These are phyloP conservation scores for Sycophila texana DNA, from an alignment of 2,888 invertebrate genomes.

Conservation along the genomic window DNA sequence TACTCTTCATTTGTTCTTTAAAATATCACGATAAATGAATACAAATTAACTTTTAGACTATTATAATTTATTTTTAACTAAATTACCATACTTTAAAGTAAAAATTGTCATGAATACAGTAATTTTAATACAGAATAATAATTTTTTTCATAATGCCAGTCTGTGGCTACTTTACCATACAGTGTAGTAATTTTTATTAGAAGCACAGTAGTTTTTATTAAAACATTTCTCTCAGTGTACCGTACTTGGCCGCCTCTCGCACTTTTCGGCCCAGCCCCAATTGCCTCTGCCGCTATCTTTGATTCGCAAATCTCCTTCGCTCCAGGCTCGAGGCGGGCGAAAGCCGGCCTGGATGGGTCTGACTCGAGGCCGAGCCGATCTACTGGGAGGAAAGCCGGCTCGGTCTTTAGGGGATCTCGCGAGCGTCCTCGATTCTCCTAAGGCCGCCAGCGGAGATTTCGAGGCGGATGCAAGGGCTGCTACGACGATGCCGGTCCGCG, in stretches of 20 bases:
- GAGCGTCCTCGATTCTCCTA: neutral
- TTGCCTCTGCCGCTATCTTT: conserved; percentile 41
- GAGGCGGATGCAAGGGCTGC: neutral
- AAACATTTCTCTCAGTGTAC: too few species aligned
- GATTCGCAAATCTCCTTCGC: conserved; percentile 33
- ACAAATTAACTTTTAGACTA: too few species aligned
- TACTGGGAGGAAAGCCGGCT: conserved; percentile 32
- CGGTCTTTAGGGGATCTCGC: conserved; percentile 36
- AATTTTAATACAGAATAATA: too few species aligned
- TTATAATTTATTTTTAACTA: too few species aligned
- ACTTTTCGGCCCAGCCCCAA: conserved; percentile 12
- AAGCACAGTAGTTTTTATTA: too few species aligned
- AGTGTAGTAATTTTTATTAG: too few species aligned
- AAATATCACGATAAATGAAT: too few species aligned
- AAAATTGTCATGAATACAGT: too few species aligned
- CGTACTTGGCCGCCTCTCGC: neutral
- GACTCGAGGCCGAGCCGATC: conserved; percentile 33
- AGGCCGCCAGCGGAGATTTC: neutral
- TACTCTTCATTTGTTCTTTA: too few species aligned
- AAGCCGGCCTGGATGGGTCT: conserved; percentile 7
- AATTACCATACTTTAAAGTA: too few species aligned
- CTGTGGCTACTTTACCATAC: too few species aligned
- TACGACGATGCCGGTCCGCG: neutral
- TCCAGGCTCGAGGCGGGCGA: neutral
- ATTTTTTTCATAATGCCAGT: too few species aligned